Evolutionary conservation across 2,888 invertebrate genomes (phyloP), one percentile per base, ranked within the genome.

Genomic region (Spialia ferax): DNA sequence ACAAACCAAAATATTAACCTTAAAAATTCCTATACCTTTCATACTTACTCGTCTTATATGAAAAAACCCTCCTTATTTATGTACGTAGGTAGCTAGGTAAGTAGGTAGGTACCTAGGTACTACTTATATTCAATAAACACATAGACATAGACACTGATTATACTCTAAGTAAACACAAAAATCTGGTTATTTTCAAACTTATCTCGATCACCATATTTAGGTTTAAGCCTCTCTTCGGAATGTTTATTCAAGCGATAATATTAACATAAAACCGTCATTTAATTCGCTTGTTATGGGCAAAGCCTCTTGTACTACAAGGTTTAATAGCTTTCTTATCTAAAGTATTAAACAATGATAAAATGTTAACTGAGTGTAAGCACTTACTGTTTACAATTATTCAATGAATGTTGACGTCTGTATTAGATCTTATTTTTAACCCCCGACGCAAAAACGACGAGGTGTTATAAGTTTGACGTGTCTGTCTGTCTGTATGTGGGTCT

Each of bases 301-400:
- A 20, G 48, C 48, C 48, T 48, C 20, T 48, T 48, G 48, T 20
- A 20, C 48, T 48, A 48, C 4, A 48, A 20, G 11, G 48, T 48
- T 20, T 20, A 48, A 48, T 48, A 48, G 48, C 48, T 48, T 48
- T 48, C 48, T 48, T 48, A 48, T 48, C 48, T 48, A 48, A 48
- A 20, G 48, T 11, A 48, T 15, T 18, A 18, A 42, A 42, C 42
- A 45, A 45, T 18, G 18, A 45, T 45, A 45, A 45, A 45, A 45
- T 45, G 8, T 18, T 45, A 45, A 8, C 45, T 2, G 45, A 10
- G 8, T 42, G 2, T 5, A 42, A 42, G n/a, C 42, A 15, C 42
- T 42, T 42, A 42, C 6, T n/a, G 13, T 35, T 35, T 35, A 3
- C 11, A 13, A 35, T 42, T 6, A 35, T 42, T 6, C 15, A 15